phyloP scores from a whole-genome alignment of 2,113 vertebrate species.

The Pao palembangensis region DNA sequence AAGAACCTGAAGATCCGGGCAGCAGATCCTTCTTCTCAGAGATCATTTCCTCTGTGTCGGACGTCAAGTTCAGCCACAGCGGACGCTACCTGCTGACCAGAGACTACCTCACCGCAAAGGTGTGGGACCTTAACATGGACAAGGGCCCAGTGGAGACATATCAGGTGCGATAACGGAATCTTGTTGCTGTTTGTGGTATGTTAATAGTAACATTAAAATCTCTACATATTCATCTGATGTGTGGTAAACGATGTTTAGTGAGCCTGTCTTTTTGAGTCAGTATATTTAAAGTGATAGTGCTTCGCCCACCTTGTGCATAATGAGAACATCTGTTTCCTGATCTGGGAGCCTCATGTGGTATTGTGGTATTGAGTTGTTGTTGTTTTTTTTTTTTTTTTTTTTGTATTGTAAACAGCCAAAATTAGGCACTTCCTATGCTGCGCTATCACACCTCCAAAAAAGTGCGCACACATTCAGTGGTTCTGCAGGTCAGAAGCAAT shows the following conservation, averaged over 20 bases:
- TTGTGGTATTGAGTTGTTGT: too few species aligned
- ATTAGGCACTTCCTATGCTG: neutral
- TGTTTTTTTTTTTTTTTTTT: too few species aligned
- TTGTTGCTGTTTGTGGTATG: too few species aligned
- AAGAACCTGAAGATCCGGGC: slow-evolving; percentile 77
- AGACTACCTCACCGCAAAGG: slow-evolving; percentile 78
- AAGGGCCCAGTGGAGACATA: slow-evolving; percentile 77
- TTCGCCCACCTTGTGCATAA: too few species aligned
- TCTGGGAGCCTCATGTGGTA: neutral
- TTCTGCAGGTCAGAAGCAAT: neutral
- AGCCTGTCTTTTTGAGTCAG: too few species aligned
- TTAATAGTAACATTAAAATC: too few species aligned
- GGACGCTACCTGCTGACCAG: slow-evolving; percentile 78
- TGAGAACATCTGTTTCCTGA: neutral
- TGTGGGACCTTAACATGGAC: slow-evolving; percentile 79
- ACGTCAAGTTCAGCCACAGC: slow-evolving; percentile 79
- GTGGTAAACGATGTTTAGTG: too few species aligned
- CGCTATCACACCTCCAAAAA: neutral
- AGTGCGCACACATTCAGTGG: neutral
- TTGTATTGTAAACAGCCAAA: too few species aligned
- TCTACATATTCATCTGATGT: too few species aligned
- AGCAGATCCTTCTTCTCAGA: slow-evolving; percentile 78
- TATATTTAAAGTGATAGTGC: too few species aligned
- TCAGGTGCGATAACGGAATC: slow-evolving; percentile 56
- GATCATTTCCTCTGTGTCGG: slow-evolving; percentile 78